A percentile compares a stretch with the other conserved stretches of the same genome.
phyloP scores from a whole-genome alignment of 2,797 vertebrate genomes.

The Chaetodon trifasciatus region DNA sequence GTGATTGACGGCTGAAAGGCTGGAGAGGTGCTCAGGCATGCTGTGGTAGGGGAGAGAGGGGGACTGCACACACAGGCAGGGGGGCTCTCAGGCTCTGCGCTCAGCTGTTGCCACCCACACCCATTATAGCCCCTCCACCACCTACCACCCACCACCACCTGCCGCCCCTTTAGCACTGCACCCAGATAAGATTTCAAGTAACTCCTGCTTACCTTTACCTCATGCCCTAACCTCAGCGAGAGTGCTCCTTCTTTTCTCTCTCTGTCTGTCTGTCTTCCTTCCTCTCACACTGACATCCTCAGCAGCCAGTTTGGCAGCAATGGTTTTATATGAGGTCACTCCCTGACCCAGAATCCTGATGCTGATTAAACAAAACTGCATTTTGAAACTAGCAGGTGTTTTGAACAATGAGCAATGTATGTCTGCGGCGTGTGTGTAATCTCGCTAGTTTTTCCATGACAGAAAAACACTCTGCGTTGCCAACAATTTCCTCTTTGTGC shows the following conservation, averaged over 20 bases:
- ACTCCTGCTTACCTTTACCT: slow-evolving; percentile 77
- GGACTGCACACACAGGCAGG: slow-evolving; percentile 65
- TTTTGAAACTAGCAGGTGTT: slow-evolving; percentile 60
- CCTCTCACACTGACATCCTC: slow-evolving; percentile 34
- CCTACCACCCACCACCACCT: slow-evolving; percentile 69
- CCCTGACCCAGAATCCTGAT: slow-evolving; percentile 46
- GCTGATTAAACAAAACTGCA: slow-evolving; percentile 32
- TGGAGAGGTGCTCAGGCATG: slow-evolving; percentile 86
- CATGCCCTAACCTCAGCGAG: slow-evolving; percentile 42
- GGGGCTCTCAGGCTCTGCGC: slow-evolving; percentile 61
- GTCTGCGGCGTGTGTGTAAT: slow-evolving; percentile 42
- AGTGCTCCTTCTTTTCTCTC: slow-evolving; percentile 35
- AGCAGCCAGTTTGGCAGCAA: slow-evolving; percentile 5
- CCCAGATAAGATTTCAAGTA: slow-evolving; percentile 83
- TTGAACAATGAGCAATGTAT: slow-evolving; percentile 47
- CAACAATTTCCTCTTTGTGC: slow-evolving; percentile 76
- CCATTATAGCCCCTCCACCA: slow-evolving; percentile 74
- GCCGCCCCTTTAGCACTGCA: slow-evolving; percentile 62
- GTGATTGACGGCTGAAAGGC: slow-evolving; percentile 87
- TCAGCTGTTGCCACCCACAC: slow-evolving; percentile 86
- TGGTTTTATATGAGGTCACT: slow-evolving; percentile 23
- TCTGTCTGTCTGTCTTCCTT: background rate
- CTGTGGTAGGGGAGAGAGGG: slow-evolving; percentile 64
- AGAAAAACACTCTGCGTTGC: slow-evolving; percentile 63
- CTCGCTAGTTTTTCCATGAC: slow-evolving; percentile 55